These are phyloP conservation scores for Dione vanillae DNA, from an alignment of 2,888 invertebrate genomes.

Conservation along the genomic window DNA sequence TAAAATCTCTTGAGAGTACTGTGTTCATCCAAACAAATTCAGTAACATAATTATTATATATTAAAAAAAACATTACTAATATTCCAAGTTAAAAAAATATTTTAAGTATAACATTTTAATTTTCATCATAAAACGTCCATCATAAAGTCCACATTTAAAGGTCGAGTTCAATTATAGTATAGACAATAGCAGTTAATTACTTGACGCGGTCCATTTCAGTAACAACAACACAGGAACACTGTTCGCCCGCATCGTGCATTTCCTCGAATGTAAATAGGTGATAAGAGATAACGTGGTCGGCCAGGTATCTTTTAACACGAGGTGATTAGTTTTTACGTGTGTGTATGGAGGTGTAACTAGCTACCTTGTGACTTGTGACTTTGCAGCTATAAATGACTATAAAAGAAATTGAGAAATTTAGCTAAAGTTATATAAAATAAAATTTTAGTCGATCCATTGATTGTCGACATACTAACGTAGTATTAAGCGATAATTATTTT, in stretches of 20 bases:
- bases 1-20: too few relatives aligned
- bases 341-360: background rate
- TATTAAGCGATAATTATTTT: too few relatives aligned
- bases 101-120: too few relatives aligned
- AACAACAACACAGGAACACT: constrained; percentile 35
- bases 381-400: constrained; percentile 3
- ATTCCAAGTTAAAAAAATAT: too few relatives aligned
- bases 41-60: too few relatives aligned
- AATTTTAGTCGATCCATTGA: too few relatives aligned
- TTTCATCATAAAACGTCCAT: too few relatives aligned
- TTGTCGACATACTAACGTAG: too few relatives aligned
- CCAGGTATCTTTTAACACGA: constrained; percentile 36
- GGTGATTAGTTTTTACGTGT: constrained; percentile 10
- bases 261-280: constrained; percentile 51
- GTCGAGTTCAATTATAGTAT: background rate
- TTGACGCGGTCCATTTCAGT: constrained; percentile 34
- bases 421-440: too few relatives aligned
- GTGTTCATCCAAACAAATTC: too few relatives aligned
- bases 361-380: constrained; percentile 7
- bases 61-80: too few relatives aligned
- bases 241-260: constrained; percentile 51
- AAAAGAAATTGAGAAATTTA: background rate
- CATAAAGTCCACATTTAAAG: background rate
- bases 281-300: constrained; percentile 48
- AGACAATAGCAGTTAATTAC: background rate